Percentiles rank a stretch among this genome's conserved stretches.
These are phyloP conservation scores for Caenorhabditis latens DNA, from an alignment of 1,140 invertebrate species.

Conservation along the genomic window DNA sequence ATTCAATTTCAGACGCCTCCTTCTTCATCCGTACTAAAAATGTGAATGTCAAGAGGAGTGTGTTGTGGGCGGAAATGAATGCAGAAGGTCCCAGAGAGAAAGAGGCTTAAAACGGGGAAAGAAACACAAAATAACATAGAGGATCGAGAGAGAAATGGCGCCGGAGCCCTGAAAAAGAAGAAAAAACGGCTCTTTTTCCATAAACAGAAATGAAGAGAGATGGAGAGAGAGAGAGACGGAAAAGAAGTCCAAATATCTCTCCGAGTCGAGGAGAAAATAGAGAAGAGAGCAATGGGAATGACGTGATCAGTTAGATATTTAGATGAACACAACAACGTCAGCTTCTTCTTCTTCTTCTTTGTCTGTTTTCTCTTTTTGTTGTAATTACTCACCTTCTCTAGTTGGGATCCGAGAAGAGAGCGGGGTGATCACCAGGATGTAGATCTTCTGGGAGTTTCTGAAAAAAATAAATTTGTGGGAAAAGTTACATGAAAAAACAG, in stretches of 20 bases:
- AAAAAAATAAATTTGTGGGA: too few species aligned
- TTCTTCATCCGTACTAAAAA: background rate
- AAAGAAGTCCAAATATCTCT: background rate
- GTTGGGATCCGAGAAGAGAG: background rate
- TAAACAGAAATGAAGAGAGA: conserved; percentile 2
- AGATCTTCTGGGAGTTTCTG: too few species aligned
- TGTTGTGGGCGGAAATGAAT: conserved; percentile 46
- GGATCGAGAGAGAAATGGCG: too few species aligned
- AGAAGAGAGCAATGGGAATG: background rate
- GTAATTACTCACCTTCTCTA: background rate
- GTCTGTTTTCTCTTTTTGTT: background rate
- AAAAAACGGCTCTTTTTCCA: conserved; percentile 34
- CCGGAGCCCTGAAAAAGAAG: background rate
- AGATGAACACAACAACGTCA: conserved; percentile 13
- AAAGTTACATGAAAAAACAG: too few species aligned
- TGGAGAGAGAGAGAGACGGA: background rate
- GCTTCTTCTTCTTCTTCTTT: background rate
- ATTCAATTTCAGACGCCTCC: background rate
- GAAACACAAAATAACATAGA: background rate
- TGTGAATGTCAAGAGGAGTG: conserved; percentile 29
- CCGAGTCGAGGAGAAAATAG: background rate
- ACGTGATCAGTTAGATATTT: conserved; percentile 17
- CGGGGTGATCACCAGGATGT: background rate
- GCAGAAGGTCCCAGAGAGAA: conserved; percentile 39
- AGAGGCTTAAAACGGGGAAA: background rate